Evolutionary conservation across 1,140 invertebrate genomes (phyloP).

Genomic region (Drosophila sp.): DNA sequence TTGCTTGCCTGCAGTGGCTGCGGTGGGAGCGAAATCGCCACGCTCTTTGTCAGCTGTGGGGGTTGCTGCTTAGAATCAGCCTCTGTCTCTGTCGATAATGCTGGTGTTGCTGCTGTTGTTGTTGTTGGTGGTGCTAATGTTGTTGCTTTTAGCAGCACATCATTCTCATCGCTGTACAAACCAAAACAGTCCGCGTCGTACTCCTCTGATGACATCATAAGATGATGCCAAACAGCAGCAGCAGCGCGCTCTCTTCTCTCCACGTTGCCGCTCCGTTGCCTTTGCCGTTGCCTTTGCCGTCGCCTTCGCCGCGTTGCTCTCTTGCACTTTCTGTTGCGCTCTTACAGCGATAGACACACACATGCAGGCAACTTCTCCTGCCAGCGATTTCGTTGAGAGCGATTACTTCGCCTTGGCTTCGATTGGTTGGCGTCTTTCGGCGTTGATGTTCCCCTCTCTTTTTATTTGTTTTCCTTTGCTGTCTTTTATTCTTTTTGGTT

Average conservation of each 20-base stretch:
- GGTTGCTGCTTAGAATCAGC: slow-evolving; percentile 46
- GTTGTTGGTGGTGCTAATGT: slow-evolving; percentile 52
- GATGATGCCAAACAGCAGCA: slow-evolving; percentile 85
- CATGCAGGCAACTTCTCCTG: slow-evolving; percentile 50
- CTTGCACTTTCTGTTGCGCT: slow-evolving; percentile 52
- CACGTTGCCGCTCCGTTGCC: slow-evolving; percentile 37
- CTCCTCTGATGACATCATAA: slow-evolving; percentile 98
- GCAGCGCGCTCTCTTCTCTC: slow-evolving; percentile 51
- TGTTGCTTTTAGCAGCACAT: slow-evolving; percentile 91
- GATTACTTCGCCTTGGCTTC: slow-evolving; percentile 39
- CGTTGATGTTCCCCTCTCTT: slow-evolving; percentile 7
- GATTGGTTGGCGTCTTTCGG: slow-evolving; percentile 41
- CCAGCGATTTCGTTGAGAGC: slow-evolving; percentile 22
- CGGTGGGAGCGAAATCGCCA: slow-evolving; percentile 26
- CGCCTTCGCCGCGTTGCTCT: slow-evolving; percentile 37
- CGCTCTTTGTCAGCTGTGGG: slow-evolving; percentile 43
- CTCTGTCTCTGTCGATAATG: slow-evolving; percentile 30
- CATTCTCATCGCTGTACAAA: slow-evolving; percentile 92
- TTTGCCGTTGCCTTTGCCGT: slow-evolving; percentile 14
- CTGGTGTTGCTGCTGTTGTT: slow-evolving; percentile 23
- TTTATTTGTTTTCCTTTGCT: no score
- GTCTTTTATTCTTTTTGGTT: slow-evolving; percentile 1
- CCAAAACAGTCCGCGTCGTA: slow-evolving; percentile 93
- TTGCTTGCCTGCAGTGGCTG: slow-evolving; percentile 64
- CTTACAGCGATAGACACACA: slow-evolving; percentile 48